A percentile compares a stretch with the other conserved stretches of the same genome.
These are phyloP conservation scores for Drosophila ezoana DNA, from an alignment of 2,888 invertebrate species.

Conservation along the genomic window DNA sequence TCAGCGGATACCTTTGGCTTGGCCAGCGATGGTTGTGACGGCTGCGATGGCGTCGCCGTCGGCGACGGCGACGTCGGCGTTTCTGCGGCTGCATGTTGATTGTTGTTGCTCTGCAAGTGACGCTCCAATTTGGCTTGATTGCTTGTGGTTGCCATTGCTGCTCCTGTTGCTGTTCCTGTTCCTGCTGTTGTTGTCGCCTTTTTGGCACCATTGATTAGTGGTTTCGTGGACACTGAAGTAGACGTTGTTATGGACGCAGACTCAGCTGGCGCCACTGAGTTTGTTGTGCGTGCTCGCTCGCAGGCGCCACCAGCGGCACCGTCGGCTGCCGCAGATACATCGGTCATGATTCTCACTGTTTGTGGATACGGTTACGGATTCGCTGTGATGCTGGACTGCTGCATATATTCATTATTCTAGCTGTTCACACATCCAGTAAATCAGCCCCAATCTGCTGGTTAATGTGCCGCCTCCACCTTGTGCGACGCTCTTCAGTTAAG, in stretches of 20 bases:
- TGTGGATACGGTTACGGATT: slow-evolving; percentile 23
- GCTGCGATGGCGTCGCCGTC: too few relatives aligned
- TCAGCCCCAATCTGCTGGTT: slow-evolving; percentile 22
- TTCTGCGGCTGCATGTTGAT: slow-evolving; percentile 48
- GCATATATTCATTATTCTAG: slow-evolving; percentile 48
- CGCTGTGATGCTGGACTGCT: slow-evolving; percentile 23
- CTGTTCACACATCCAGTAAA: slow-evolving; percentile 16
- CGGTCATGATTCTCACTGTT: slow-evolving; percentile 70
- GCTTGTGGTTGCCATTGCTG: slow-evolving; percentile 41
- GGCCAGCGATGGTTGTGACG: slow-evolving; percentile 1
- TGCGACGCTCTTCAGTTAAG: slow-evolving; percentile 18
- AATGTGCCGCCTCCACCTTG: slow-evolving; percentile 5
- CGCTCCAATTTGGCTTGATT: slow-evolving; percentile 62
- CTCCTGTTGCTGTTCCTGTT: slow-evolving; percentile 20
- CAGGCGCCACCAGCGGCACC: slow-evolving; percentile 46
- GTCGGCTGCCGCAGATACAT: slow-evolving; percentile 69
- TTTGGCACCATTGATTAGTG: slow-evolving; percentile 76
- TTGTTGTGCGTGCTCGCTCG: slow-evolving; percentile 34
- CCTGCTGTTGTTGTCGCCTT: slow-evolving; percentile 24
- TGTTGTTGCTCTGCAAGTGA: slow-evolving; percentile 65
- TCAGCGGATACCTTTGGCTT: slow-evolving; percentile 35
- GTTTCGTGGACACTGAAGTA: slow-evolving; percentile 35
- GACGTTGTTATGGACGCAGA: slow-evolving; percentile 30
- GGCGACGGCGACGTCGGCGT: slow-evolving; percentile 30
- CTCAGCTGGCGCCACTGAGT: slow-evolving; percentile 47